phyloP scores from a whole-genome alignment of 2,797 vertebrate genomes.

The Gymnopithys bicolor region DNA sequence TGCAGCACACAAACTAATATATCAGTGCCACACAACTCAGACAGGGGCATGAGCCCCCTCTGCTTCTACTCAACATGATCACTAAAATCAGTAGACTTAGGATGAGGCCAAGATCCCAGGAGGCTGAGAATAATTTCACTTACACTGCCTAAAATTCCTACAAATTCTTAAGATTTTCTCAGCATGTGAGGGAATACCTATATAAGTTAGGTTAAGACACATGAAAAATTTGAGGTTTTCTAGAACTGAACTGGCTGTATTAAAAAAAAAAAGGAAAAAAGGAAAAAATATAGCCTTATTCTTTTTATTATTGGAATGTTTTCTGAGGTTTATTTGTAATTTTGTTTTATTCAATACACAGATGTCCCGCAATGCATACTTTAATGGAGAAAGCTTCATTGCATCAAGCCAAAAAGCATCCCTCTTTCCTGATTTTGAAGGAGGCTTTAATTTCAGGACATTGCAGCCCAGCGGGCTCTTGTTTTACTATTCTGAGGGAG shows the following conservation, averaged over 20 bases:
- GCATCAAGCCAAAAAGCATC: constrained; percentile 88
- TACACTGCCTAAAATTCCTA: not conserved
- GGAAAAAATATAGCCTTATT: not conserved
- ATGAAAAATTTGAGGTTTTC: not conserved
- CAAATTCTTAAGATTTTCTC: not conserved
- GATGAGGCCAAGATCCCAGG: not conserved
- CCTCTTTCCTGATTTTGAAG: constrained; percentile 89
- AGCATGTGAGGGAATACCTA: not conserved
- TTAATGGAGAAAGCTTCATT: constrained; percentile 90
- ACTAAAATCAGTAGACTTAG: not conserved
- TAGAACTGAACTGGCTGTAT: not conserved
- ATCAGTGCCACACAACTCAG: not conserved
- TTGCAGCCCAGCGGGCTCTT: constrained; percentile 88
- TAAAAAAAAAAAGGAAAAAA: not conserved
- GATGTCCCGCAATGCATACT: constrained; percentile 94
- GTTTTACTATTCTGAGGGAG: constrained; percentile 89
- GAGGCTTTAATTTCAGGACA: constrained; percentile 92
- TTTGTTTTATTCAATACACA: constrained; percentile 66
- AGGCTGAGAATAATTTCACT: not conserved
- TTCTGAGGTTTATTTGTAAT: not conserved
- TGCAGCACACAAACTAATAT: not conserved
- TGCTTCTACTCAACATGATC: not conserved
- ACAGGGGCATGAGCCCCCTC: not conserved
- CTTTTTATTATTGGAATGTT: not conserved
- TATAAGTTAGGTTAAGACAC: not conserved